Base-by-base conservation (phyloP, 2,113 vertebrate species). In the Phocoena phocoena region DNA sequence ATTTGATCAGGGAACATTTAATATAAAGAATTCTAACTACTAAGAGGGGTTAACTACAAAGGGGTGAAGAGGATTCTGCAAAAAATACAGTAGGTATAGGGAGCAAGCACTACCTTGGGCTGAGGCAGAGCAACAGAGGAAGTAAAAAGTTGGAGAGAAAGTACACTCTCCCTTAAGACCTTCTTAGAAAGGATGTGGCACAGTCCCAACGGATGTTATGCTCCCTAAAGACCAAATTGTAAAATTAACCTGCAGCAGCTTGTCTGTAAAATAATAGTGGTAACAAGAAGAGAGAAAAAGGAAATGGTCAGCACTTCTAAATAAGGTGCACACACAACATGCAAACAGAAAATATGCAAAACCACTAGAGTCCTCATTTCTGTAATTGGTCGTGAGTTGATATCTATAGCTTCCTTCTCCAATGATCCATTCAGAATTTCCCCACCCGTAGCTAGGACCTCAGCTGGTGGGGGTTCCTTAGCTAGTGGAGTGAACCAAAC, bases 351-450 rank as follows among this genome's bases (percentile, higher is more conserved):
- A 12, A 18, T 25, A 2, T 0, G 3, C 31, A 33, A 41, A 38
- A 20, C 65, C 73, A 18, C 31, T 6, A 33, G 33, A 53, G 74
- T 18, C 31, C 6, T 31, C 74, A 23, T 2, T 9, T 58, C 18
- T 2, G 36, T 9, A 7, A 1, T 2, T 2, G 70, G 62, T 6
- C 17, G 1, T 0, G 38, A 28, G 70, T 8, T 1, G 13, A 1
- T 0, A 0, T 25, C 38, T 10, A 1, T 1, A 14, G 11, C 86
- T 33, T 47, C 62, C 20, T 38, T 55, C n/a, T 20, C 36, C 21
- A 6, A 4, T 4, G 1, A 38, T 53, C 33, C 6, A 1, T 4
- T 9, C 50, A 3, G 0, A 4, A 8, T 8, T 14, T 62, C 25
- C 13, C 25, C 60, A 0, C 21, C 23, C 6, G 0, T 0, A 12